Evolutionary conservation across 2,888 invertebrate genomes (phyloP).

Genomic region (Tridacna crocea): DNA sequence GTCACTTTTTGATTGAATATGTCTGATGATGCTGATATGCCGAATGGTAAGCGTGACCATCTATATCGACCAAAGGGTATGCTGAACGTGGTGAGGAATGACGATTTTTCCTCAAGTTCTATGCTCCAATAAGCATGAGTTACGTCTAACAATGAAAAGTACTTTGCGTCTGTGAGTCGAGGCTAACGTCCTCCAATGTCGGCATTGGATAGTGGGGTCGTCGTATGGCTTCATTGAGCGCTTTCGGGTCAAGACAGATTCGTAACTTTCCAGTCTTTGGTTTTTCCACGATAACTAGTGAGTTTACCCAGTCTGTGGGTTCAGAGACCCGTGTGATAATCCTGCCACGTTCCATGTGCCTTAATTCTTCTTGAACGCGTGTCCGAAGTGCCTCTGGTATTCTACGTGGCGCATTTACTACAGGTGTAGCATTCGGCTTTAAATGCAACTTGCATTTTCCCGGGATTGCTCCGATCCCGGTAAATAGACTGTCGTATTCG

Average conservation of each 20-base stretch:
- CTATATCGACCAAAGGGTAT: constrained; percentile 55
- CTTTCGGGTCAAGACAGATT: constrained; percentile 49
- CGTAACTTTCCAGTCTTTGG: constrained; percentile 38
- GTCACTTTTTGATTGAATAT: constrained; percentile 37
- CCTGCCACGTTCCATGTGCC: constrained; percentile 27
- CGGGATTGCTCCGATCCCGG: constrained; percentile 24
- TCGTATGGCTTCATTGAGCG: constrained; percentile 46
- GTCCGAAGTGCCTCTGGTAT: constrained; percentile 19
- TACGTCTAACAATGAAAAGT: constrained; percentile 31
- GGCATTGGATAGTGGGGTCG: too few relatives aligned
- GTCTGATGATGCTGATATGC: constrained; percentile 34
- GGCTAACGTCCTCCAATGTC: constrained; percentile 42
- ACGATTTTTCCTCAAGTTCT: constrained; percentile 44
- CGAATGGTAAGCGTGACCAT: constrained; percentile 52
- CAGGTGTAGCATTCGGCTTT: constrained; percentile 29
- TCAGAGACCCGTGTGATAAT: constrained; percentile 40
- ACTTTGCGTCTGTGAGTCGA: constrained; percentile 17
- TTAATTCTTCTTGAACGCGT: constrained; percentile 21
- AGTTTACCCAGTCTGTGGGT: constrained; percentile 47
- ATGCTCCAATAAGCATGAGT: constrained; percentile 48
- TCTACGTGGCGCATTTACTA: constrained; percentile 26
- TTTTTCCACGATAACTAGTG: constrained; percentile 40
- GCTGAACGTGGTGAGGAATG: constrained; percentile 53
- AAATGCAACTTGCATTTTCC: constrained; percentile 22
- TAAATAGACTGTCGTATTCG: constrained; percentile 12